Base-by-base conservation (phyloP, 2,113 vertebrate genomes). In the Perca fluviatilis region DNA sequence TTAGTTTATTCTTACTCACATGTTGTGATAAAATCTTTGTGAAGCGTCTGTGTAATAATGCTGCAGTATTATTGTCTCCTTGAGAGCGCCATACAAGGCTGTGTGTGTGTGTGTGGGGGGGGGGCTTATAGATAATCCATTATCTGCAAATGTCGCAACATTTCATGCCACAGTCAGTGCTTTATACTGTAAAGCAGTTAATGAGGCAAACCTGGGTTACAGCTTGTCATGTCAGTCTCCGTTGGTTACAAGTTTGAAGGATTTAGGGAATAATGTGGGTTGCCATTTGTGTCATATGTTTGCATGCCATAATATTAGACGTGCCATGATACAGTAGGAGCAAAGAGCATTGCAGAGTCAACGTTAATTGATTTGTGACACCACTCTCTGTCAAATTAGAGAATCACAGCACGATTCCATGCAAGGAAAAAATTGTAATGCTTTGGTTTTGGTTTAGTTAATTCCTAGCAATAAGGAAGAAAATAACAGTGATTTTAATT, bases 71-170 rank as follows among this genome's bases (percentile, higher is more conserved):
- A 51, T 75, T 83, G 30, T 80, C 60, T 83, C 71, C 49, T 63
- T 30, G 40, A 53, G 18, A 47, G 75, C 63, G 71, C 70, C 83
- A 70, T 72, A 73, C 57, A 43, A 8, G 11, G 49, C 65, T 75
- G 75, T 30, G 2, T 0, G 36, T 1, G 36, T n/a, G n/a, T n/a
- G 36, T 1, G 1, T 3, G 30, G 5, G 30, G 6, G 33, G 33
- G 33, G 72, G 73, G 10, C 16, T 33, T 18, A 83, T 1, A 76
- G 72, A 77, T 65, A 51, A 80, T 79, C 69, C 40, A 89, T 86
- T 79, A 78, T 25, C 83, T 80, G 63, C 63, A 84, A 85, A 77
- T 79, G 81, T 79, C 60, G 65, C 82, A 80, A 71, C 79, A 74
- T 82, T 25, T 84, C 74, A 76, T 11, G 72, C 27, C 36, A 67